Evolutionary conservation across 2,888 invertebrate genomes (phyloP).

Genomic region (Xestoiulus laeticollis): DNA sequence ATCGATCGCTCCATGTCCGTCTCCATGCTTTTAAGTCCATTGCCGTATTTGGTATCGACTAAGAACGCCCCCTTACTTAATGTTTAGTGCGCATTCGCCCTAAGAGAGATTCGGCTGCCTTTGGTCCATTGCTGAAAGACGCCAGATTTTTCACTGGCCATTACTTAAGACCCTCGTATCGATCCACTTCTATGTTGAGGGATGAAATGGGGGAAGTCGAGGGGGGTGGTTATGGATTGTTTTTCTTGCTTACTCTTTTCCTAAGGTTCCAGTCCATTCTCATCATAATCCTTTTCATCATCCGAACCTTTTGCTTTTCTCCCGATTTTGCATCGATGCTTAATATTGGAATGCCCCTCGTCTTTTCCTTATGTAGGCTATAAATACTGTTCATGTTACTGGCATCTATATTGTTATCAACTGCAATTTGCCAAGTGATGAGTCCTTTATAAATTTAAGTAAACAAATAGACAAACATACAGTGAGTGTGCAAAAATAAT

Average conservation of each 20-base stretch:
- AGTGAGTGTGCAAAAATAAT: too few species aligned
- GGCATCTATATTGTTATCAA: too few species aligned
- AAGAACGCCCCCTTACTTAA: not conserved
- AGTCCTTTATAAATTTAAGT: too few species aligned
- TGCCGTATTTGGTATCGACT: not conserved
- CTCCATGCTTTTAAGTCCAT: not conserved
- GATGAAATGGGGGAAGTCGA: not conserved
- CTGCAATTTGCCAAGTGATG: too few species aligned
- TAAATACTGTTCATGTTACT: not conserved
- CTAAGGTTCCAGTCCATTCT: not conserved
- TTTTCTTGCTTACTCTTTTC: not conserved
- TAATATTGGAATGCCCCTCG: not conserved
- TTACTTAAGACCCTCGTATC: conserved; percentile 13
- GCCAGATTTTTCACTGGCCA: conserved; percentile 32
- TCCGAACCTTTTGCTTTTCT: not conserved
- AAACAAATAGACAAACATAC: too few species aligned
- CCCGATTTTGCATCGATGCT: not conserved
- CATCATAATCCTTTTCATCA: conserved; percentile 21
- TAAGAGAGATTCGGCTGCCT: not conserved
- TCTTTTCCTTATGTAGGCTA: not conserved
- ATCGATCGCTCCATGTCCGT: conserved; percentile 29
- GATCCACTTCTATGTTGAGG: not conserved
- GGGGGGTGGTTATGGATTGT: not conserved
- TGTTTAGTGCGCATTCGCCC: conserved; percentile 17
- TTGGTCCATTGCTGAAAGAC: conserved; percentile 4